These are phyloP conservation scores for Lacanobia oleracea DNA, from an alignment of 2,888 invertebrate genomes.

Conservation along the genomic window DNA sequence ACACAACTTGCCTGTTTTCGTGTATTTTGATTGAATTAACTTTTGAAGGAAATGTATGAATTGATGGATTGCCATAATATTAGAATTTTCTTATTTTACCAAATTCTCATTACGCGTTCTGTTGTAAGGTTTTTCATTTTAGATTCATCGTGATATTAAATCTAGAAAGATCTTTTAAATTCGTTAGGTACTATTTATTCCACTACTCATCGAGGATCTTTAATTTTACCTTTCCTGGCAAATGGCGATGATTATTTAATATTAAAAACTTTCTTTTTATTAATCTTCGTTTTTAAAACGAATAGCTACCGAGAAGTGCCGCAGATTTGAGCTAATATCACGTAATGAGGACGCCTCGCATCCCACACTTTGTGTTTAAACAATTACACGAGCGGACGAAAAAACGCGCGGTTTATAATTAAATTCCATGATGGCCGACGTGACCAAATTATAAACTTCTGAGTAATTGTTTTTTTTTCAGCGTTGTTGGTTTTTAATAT, in stretches of 20 bases:
- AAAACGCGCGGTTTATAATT: conserved; percentile 68
- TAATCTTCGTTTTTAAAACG: neutral
- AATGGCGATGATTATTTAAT: neutral
- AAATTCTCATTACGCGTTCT: neutral
- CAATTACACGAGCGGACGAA: conserved; percentile 63
- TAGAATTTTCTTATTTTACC: neutral
- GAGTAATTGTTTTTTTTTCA: conserved; percentile 68
- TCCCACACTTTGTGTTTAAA: conserved; percentile 44
- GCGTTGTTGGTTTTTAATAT: conserved; percentile 72
- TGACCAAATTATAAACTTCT: conserved; percentile 68
- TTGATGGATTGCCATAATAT: conserved; percentile 19
- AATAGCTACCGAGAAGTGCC: neutral
- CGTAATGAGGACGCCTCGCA: conserved; percentile 41
- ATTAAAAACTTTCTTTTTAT: neutral
- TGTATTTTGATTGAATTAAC: conserved; percentile 37
- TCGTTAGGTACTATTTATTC: too few relatives aligned
- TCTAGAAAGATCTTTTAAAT: neutral
- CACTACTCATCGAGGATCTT: too few relatives aligned
- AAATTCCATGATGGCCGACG: conserved; percentile 65
- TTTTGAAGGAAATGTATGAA: conserved; percentile 12
- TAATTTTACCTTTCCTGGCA: neutral
- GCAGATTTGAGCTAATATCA: conserved; percentile 22
- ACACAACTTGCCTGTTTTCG: conserved; percentile 18
- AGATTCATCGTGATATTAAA: neutral
- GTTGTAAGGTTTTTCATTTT: neutral